These are phyloP conservation scores for Tringa solitaria DNA, from an alignment of 2,113 vertebrate genomes.

Conservation along the genomic window DNA sequence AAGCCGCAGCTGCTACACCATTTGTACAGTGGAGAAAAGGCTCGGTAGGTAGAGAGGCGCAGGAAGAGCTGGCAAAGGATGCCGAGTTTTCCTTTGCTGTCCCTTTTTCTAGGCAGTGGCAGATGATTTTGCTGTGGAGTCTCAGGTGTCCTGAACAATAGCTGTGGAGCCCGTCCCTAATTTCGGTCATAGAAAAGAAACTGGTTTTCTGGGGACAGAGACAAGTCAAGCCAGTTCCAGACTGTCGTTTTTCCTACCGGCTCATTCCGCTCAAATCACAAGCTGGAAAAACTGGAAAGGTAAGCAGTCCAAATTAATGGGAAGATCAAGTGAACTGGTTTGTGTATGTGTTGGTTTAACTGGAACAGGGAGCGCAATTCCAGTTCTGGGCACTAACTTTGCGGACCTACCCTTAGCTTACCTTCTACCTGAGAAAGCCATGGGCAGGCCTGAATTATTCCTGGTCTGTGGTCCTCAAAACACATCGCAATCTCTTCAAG, in stretches of 20 bases:
- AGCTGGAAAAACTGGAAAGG: constrained; percentile 70
- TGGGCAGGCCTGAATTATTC: background rate
- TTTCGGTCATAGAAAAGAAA: constrained; percentile 6
- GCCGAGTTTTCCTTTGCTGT: background rate
- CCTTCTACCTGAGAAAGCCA: background rate
- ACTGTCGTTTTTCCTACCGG: constrained; percentile 42
- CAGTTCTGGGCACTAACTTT: background rate
- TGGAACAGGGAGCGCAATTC: constrained; percentile 8
- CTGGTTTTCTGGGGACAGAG: constrained; percentile 24
- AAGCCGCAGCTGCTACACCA: background rate
- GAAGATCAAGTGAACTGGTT: constrained; percentile 37
- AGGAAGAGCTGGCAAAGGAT: background rate
- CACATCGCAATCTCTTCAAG: background rate
- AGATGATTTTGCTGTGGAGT: constrained; percentile 13
- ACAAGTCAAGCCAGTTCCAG: constrained; percentile 48
- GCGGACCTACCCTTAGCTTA: background rate
- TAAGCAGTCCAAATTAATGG: constrained; percentile 62
- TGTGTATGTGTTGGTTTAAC: constrained; percentile 40
- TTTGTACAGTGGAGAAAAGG: background rate
- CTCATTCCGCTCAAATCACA: constrained; percentile 44
- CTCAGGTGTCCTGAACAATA: constrained; percentile 48
- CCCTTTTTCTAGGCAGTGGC: background rate
- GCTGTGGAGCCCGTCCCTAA: background rate
- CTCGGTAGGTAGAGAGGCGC: background rate
- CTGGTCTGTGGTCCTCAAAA: background rate